phyloP scores from a whole-genome alignment of 2,888 invertebrate genomes.

The Drosophila fungiperda region DNA sequence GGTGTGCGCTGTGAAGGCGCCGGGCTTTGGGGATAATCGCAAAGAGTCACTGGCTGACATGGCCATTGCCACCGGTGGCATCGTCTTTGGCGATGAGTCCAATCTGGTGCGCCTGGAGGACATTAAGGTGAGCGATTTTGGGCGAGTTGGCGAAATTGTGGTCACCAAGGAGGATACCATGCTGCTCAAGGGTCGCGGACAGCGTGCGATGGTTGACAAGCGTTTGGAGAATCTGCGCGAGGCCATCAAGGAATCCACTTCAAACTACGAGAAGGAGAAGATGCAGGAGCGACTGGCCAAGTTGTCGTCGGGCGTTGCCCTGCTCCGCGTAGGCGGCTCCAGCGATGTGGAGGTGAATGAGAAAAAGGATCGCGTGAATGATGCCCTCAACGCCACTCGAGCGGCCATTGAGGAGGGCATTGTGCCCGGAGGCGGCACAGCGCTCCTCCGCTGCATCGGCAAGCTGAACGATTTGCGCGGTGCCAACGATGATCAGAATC shows the following conservation, averaged over 20 bases:
- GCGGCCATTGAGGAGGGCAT: conserved; percentile 98
- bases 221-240: conserved; percentile 93
- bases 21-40: conserved; percentile 97
- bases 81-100: conserved; percentile 97
- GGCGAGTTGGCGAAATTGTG: conserved; percentile 93
- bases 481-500: conserved; percentile 88
- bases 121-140: conserved; percentile 91
- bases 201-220: conserved; percentile 91
- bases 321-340: conserved; percentile 93
- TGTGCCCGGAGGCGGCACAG: conserved; percentile 97
- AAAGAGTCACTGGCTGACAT: conserved; percentile 96
- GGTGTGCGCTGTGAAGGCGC: conserved; percentile 97
- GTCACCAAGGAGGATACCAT: conserved; percentile 98
- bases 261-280: conserved; percentile 98
- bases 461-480: conserved; percentile 89
- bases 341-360: conserved; percentile 97
- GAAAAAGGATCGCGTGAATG: conserved; percentile 97
- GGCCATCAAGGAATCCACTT: conserved; percentile 93
- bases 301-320: conserved; percentile 92
- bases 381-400: conserved; percentile 96
- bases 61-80: conserved; percentile 95
- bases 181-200: conserved; percentile 89
- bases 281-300: conserved; percentile 95
- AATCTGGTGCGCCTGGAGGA: conserved; percentile 95
- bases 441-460: conserved; percentile 92